phyloP scores from a whole-genome alignment of 2,797 vertebrate species.

The Pangasius djambal region DNA sequence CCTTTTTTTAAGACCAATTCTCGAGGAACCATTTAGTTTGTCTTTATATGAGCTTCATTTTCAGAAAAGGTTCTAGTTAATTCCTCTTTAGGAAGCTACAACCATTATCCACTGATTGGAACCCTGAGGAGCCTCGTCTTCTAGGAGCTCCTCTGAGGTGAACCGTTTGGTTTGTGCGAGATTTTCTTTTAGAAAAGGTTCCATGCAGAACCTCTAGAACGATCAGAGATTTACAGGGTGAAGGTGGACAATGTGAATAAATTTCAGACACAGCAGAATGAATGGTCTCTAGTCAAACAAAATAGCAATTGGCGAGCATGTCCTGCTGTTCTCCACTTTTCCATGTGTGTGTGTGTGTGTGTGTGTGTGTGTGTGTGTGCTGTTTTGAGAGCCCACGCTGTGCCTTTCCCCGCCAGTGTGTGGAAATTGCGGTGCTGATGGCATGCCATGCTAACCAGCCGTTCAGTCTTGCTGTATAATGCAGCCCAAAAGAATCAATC shows the following conservation, averaged over 20 bases:
- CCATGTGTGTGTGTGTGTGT: slow-evolving; percentile 47
- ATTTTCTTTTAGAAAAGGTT: background rate
- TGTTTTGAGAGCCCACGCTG: slow-evolving; percentile 24
- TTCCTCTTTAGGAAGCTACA: background rate
- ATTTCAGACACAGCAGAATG: slow-evolving; percentile 9
- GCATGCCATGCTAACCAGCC: slow-evolving; percentile 51
- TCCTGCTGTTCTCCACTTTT: slow-evolving; percentile 71
- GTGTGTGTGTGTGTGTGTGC: slow-evolving; percentile 21
- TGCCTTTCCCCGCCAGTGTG: slow-evolving; percentile 12
- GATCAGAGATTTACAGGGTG: background rate
- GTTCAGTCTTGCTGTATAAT: slow-evolving; percentile 48
- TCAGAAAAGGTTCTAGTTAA: background rate
- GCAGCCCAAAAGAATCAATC: slow-evolving; percentile 53
- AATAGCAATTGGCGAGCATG: slow-evolving; percentile 68
- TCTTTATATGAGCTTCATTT: background rate
- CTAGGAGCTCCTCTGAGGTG: background rate
- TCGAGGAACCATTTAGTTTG: background rate
- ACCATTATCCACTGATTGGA: background rate
- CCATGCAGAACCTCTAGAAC: no score
- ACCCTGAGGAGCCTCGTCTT: background rate
- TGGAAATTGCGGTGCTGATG: slow-evolving; percentile 42
- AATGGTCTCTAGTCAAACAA: slow-evolving; percentile 51
- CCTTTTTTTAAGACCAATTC: background rate
- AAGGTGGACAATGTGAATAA: background rate
- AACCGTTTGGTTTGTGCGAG: no score